These are phyloP conservation scores for Phenganax stokvisi DNA, from an alignment of 92 coral and sea anemone genomes.

Conservation along the genomic window DNA sequence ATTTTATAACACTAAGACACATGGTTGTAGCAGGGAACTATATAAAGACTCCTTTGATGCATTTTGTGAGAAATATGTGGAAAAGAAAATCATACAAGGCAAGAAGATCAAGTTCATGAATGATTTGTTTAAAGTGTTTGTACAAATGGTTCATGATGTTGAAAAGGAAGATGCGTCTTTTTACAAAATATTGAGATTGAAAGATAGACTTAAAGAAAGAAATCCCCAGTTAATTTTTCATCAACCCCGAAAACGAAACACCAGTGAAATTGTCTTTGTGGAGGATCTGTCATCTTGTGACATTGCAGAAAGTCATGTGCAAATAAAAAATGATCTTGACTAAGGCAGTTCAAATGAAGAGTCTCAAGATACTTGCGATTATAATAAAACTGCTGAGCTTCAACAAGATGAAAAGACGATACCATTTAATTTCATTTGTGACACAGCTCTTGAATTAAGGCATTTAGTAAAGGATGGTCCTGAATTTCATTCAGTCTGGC, in stretches of 20 bases:
- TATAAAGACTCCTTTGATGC: slow-evolving; percentile 11
- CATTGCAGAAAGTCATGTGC: slow-evolving; percentile 17
- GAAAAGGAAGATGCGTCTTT: slow-evolving; percentile 12
- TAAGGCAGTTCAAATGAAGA: background rate
- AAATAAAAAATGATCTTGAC: background rate
- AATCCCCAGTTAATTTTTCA: slow-evolving; percentile 8
- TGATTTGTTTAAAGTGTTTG: slow-evolving; percentile 12
- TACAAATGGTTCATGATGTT: slow-evolving; percentile 4
- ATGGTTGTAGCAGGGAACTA: background rate
- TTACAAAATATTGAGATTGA: slow-evolving; percentile 1
- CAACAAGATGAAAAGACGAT: background rate
- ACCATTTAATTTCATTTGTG: background rate
- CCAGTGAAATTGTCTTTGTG: slow-evolving; percentile 14
- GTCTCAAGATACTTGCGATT: background rate
- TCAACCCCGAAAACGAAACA: background rate
- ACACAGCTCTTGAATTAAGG: slow-evolving; percentile 3
- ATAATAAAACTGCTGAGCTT: slow-evolving; percentile 1
- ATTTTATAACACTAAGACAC: slow-evolving; percentile 1
- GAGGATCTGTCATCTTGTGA: slow-evolving; percentile 4
- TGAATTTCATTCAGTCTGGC: slow-evolving; percentile 10
- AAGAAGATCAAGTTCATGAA: slow-evolving; percentile 12
- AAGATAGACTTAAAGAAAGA: background rate
- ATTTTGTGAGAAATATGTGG: slow-evolving; percentile 22
- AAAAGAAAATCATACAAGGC: background rate
- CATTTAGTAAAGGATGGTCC: slow-evolving; percentile 18